A percentile compares a stretch with the other conserved stretches of the same genome.
These are phyloP conservation scores for Artibeus jamaicensis DNA, from an alignment of 2,797 vertebrate genomes.

Conservation along the genomic window DNA sequence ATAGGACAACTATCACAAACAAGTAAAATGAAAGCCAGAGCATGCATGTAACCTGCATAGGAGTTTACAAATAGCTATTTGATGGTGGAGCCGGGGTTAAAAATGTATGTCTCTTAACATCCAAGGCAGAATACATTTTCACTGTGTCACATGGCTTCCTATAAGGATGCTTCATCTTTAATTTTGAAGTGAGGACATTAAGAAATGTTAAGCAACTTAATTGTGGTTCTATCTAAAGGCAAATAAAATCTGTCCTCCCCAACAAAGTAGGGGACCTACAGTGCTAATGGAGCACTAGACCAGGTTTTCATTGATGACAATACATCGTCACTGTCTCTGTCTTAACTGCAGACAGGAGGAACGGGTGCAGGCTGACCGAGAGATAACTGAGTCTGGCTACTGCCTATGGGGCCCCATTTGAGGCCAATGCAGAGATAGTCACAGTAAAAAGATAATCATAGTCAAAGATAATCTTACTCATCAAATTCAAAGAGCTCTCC, in stretches of 20 bases:
- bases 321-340: background rate
- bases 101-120: background rate
- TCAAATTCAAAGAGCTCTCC: background rate
- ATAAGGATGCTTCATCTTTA: background rate
- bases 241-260: background rate
- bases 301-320: background rate
- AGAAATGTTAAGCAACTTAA: background rate
- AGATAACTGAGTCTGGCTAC: background rate
- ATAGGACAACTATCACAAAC: background rate
- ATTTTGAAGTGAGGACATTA: background rate
- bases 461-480: background rate
- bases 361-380: background rate
- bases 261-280: background rate
- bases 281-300: background rate
- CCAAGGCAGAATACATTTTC: background rate
- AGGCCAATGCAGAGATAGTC: background rate
- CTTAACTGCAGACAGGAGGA: background rate
- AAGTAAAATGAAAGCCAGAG: background rate
- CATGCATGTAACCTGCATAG: background rate
- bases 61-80: background rate
- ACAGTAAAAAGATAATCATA: background rate
- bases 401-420: background rate
- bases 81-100: background rate
- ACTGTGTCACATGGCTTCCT: background rate
- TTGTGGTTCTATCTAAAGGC: background rate